Percentiles rank a stretch among this genome's conserved stretches.
These are phyloP conservation scores for Ornithoptera alexandrae DNA, from an alignment of 2,888 invertebrate genomes.

Conservation along the genomic window DNA sequence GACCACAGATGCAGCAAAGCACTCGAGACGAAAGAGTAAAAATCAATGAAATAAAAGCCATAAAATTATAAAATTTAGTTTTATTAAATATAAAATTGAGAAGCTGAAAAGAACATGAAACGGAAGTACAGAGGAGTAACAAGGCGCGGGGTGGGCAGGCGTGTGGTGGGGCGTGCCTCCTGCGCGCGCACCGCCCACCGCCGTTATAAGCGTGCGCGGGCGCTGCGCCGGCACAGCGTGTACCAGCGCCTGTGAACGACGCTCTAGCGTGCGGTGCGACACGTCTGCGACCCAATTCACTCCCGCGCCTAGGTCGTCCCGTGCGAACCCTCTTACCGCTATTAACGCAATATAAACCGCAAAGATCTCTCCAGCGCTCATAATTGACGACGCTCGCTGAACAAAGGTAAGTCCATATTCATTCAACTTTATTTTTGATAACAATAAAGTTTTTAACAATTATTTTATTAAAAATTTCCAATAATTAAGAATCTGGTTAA, in stretches of 20 bases:
- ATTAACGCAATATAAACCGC: constrained; percentile 33
- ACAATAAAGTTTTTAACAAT: no score
- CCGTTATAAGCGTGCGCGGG: constrained; percentile 56
- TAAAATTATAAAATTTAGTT: no score
- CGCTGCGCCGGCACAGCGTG: constrained; percentile 41
- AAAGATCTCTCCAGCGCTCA: constrained; percentile 24
- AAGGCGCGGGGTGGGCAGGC: constrained; percentile 35
- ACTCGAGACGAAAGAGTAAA: no score
- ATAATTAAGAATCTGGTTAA: no score
- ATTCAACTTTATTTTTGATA: no score
- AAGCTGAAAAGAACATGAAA: background rate
- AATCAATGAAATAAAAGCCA: no score
- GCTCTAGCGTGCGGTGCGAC: constrained; percentile 41
- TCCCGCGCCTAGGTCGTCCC: constrained; percentile 31
- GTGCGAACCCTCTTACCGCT: constrained; percentile 18
- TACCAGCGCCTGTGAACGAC: constrained; percentile 51
- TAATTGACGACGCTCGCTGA: constrained; percentile 17
- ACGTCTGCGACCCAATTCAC: constrained; percentile 38
- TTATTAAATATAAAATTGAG: background rate
- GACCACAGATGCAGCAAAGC: no score
- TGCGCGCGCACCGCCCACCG: constrained; percentile 28
- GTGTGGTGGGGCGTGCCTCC: constrained; percentile 59
- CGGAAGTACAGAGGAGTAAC: constrained; percentile 3
- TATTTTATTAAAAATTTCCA: no score
- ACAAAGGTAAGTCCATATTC: constrained; percentile 17